Evolutionary conservation across 2,888 invertebrate species (phyloP), one percentile per base, ranked within the genome.

Genomic region (Drosophila histrio): DNA sequence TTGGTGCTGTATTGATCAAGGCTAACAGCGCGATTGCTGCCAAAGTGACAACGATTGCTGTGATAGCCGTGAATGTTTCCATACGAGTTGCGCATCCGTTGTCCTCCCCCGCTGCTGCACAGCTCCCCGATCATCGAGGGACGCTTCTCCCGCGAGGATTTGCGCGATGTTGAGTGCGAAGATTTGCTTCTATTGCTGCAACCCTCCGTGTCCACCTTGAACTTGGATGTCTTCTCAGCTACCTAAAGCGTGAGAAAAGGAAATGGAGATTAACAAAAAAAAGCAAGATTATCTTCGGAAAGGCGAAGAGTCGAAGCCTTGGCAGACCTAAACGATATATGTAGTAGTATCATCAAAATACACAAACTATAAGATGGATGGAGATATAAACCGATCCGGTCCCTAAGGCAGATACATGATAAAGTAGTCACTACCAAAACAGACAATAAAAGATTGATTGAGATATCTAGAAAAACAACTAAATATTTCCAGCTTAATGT

Each of bases 171-270:
- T 0, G 95, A 94, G 88, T 94, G 91, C 26, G 91, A 90, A n/a
- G 90, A 94, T 85, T 94, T 95, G 80, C 94, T 94, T 3, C 95
- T 91, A 19, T 92, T 91, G 77, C 93, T 91, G 70, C 92, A 93
- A 57, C 94, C 93, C 87, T 95, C 95, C 0, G 95, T 95, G 30
- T 95, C 95, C 74, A 95, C 95, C 90, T 95, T 95, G 89, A 95
- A 95, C 88, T 95, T 95, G 34, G 95, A 93, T 1, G 95, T 94
- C 89, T 95, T 95, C 89, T 96, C 96, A 67, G 95, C 93, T 26
- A 93, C 93, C 87, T 93, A 34, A 0, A 11, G 1, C 7, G 13
- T 2, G 8, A 6, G 15, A 28, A 19, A 21, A 13, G 21, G 26
- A n/a, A 13, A 19, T n/a, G n/a, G n/a, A 28, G 24, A 5, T 9